These are phyloP conservation scores for Montifringilla adamsi DNA, from an alignment of 2,113 vertebrate species.

Conservation along the genomic window DNA sequence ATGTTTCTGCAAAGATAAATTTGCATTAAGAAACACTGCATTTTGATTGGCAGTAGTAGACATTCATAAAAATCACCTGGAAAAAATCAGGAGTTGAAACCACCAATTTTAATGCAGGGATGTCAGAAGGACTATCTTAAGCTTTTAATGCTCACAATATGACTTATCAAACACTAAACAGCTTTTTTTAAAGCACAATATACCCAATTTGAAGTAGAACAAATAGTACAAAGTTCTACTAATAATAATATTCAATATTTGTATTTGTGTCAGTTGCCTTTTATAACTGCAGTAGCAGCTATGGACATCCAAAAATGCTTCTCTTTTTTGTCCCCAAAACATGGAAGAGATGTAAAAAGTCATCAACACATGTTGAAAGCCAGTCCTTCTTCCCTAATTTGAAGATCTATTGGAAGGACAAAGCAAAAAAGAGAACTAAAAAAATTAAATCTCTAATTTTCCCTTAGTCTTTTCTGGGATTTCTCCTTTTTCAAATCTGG, in stretches of 20 bases:
- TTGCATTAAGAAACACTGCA: background rate
- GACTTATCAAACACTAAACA: background rate
- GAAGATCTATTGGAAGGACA: background rate
- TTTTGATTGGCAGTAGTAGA: background rate
- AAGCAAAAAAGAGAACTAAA: background rate
- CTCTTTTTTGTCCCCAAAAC: background rate
- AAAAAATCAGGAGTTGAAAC: background rate
- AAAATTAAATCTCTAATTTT: background rate
- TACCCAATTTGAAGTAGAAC: background rate
- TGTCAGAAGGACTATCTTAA: background rate
- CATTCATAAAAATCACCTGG: background rate
- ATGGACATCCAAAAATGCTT: background rate
- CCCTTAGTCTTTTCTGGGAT: background rate
- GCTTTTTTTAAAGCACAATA: background rate
- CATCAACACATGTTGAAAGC: background rate
- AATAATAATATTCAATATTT: background rate
- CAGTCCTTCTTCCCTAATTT: background rate
- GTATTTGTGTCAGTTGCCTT: background rate
- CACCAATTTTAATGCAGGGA: background rate
- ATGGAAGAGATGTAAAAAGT: background rate
- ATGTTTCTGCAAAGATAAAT: conserved; percentile 45
- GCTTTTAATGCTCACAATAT: background rate
- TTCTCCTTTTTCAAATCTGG: background rate
- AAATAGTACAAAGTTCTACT: background rate
- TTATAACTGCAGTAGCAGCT: background rate